phyloP scores from a whole-genome alignment of 2,113 vertebrate genomes.

The Hemibagrus wyckioides region DNA sequence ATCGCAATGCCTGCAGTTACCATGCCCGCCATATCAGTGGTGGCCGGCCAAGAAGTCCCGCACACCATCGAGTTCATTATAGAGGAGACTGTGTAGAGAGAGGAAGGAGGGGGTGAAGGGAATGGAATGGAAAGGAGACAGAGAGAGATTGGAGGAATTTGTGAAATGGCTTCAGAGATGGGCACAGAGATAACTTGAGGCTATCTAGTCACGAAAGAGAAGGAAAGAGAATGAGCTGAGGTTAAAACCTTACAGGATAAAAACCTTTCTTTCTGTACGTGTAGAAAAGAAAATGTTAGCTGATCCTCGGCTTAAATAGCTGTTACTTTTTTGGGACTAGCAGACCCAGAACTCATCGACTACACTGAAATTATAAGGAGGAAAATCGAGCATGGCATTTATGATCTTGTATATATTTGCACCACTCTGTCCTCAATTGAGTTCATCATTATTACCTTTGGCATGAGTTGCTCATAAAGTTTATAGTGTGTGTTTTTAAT shows the following conservation, averaged over 20 bases:
- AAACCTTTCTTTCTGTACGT: neutral
- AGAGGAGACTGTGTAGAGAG: conserved; percentile 71
- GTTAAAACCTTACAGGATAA: conserved; percentile 6
- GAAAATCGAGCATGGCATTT: neutral
- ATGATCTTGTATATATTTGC: conserved; percentile 7
- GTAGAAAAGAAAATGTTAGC: neutral
- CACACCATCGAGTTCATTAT: conserved; percentile 78
- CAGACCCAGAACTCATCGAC: neutral
- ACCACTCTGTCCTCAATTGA: neutral
- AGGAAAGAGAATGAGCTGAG: neutral
- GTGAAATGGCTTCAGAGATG: conserved; percentile 26
- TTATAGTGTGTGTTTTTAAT: conserved; percentile 42
- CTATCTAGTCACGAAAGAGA: neutral
- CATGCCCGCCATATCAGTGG: conserved; percentile 65
- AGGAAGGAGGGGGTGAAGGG: neutral
- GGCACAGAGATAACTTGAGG: conserved; percentile 17
- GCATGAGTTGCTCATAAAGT: conserved; percentile 1
- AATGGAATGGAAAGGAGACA: neutral
- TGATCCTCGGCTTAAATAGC: neutral
- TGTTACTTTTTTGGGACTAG: neutral
- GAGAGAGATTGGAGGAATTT: conserved; percentile 15
- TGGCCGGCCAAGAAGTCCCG: conserved; percentile 66
- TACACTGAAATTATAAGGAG: neutral
- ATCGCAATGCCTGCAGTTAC: conserved; percentile 67
- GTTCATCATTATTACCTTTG: neutral